These are phyloP conservation scores for Cephus nigrinus DNA, from an alignment of 2,888 invertebrate genomes.

Conservation along the genomic window DNA sequence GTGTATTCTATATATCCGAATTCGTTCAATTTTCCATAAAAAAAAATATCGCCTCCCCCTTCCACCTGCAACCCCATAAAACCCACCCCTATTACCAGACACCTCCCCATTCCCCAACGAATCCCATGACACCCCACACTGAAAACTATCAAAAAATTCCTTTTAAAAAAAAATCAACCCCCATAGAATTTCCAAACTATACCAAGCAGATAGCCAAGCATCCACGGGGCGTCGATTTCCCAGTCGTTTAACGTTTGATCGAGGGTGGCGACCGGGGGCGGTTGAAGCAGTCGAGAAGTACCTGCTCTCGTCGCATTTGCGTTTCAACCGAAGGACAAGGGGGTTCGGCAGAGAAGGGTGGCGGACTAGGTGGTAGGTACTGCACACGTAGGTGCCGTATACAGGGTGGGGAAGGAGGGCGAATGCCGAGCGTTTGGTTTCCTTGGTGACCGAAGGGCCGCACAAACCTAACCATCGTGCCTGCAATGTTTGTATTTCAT, in stretches of 20 bases:
- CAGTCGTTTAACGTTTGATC: conserved; percentile 54
- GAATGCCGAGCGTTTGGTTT: conserved; percentile 44
- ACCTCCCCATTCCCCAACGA: neutral
- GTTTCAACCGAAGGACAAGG: conserved; percentile 16
- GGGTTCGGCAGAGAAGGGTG: conserved; percentile 2
- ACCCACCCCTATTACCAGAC: neutral
- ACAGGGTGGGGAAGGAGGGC: neutral
- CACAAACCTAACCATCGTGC: conserved; percentile 42
- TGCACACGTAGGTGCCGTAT: neutral
- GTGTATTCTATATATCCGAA: neutral
- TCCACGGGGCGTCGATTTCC: conserved; percentile 50
- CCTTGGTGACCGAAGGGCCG: conserved; percentile 59
- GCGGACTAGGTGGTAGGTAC: neutral
- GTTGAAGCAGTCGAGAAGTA: neutral
- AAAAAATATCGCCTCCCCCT: neutral
- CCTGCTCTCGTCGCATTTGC: conserved; percentile 21
- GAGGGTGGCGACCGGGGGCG: conserved; percentile 6
- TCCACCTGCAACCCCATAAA: neutral
- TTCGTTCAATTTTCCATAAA: neutral
- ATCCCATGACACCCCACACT: neutral
- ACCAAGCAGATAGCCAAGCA: conserved; percentile 10
- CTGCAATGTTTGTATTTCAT: conserved; percentile 63
- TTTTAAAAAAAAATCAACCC: neutral
- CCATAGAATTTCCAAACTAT: neutral
- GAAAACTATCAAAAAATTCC: neutral